A percentile compares a stretch with the other conserved stretches of the same genome.
Evolutionary conservation across 2,113 vertebrate species (phyloP).

Genomic region (rabbit (Oryctolagus cuniculus)): mOryCun1.1 NC_091433.1:36315001-36315500

Average conservation of each 20-base stretch:
- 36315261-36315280: constrained; percentile 14
- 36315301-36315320: background rate
- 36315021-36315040: background rate
- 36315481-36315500: constrained; percentile 54
- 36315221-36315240: constrained; percentile 24
- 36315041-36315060: constrained; percentile 25
- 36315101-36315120: constrained; percentile 16
- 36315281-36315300: background rate
- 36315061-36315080: constrained; percentile 60
- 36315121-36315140: constrained; percentile 69
- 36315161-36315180: constrained; percentile 40
- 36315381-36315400: background rate
- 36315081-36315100: constrained; percentile 65
- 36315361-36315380: constrained; percentile 17
- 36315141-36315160: constrained; percentile 39
- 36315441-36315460: background rate
- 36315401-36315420: constrained; percentile 67
- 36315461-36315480: constrained; percentile 69
- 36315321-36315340: background rate
- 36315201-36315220: constrained; percentile 37
- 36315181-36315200: background rate
- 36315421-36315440: background rate
- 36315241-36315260: background rate
- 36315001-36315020: background rate
- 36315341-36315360: background rate